Base-by-base conservation (phyloP, 2,888 invertebrate genomes). In the Carabus problematicus region DNA sequence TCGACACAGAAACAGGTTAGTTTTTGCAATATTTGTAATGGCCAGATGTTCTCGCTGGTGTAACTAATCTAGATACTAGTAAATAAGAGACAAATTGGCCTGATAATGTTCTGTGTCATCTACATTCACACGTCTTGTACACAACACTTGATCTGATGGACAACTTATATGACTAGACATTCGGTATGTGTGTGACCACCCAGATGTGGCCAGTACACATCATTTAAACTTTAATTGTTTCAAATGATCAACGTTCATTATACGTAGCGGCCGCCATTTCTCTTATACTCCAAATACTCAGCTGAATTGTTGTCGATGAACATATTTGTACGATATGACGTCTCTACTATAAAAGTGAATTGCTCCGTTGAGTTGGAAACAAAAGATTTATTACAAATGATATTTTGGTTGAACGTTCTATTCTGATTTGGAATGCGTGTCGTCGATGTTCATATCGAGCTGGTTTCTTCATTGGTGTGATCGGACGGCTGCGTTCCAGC, bases 1-100 rank as follows among this genome's bases (percentile, higher is more conserved):
- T 94, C 71, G 94, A 94, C 79, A 90, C 92, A 11, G 94, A 94
- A 83, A 94, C 94, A 73, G 94, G 94, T 94, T 45, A 52, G 67
- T 40, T 56, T 56, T 56, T 55, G 3, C 29, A 29, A 29, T 29
- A 29, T 29, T 29, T 29, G 6, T 29, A 29, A 6, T 29, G 29
- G 29, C 29, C 61, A 62, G 49, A 45, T 62, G 61, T 60, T 29
- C n/a, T n/a, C 49, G 29, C 47, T 29, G 19, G 12, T 63, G 41
- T 63, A 54, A 59, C 59, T 47, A n/a, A 64, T 64, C 55, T 64
- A 64, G 56, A 56, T 56, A 63, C 41, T 3, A 14, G 16, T 63
- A 54, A 52, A 43, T 12, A 64, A 1, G 19, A 64, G 64, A 64
- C 64, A 64, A 64, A 64, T 64, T 64, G 60, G 60, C 7, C 39